Conservation (phyloP, 1,140 invertebrate species). For the Anoplolepis gracilipes region DNA sequence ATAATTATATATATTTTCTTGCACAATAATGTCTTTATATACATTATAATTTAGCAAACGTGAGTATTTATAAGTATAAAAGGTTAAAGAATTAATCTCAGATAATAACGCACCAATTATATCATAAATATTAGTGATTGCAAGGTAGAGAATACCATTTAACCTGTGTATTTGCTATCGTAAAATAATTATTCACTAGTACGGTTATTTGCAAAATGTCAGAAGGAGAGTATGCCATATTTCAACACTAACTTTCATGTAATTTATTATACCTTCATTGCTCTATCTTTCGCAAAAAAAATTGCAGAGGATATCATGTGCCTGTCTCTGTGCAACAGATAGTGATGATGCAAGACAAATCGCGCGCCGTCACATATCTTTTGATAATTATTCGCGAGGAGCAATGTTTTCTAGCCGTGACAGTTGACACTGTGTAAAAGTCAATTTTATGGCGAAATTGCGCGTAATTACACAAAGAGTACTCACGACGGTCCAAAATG, state of each 20-base stretch:
- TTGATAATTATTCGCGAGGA: conserved; percentile 14
- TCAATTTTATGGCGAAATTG: conserved; percentile 46
- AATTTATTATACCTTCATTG: background rate
- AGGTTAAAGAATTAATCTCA: background rate
- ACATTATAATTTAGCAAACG: background rate
- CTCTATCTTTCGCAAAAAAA: background rate
- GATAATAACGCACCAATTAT: background rate
- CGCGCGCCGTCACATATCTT: background rate
- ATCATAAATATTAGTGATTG: background rate
- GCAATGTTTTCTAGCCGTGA: background rate
- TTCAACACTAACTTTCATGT: background rate
- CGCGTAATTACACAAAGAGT: conserved; percentile 14
- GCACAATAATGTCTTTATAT: no score
- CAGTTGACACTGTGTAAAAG: conserved; percentile 19
- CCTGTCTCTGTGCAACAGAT: background rate
- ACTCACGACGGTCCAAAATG: background rate
- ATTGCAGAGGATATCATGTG: background rate
- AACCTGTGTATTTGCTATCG: background rate
- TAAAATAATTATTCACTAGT: background rate
- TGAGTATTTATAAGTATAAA: background rate
- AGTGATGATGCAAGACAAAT: background rate
- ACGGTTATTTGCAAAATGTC: background rate
- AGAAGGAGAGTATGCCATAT: background rate
- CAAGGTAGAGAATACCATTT: background rate
- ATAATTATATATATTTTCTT: background rate